These are phyloP conservation scores for Formica aserva DNA, from an alignment of 2,888 invertebrate genomes.

Conservation along the genomic window DNA sequence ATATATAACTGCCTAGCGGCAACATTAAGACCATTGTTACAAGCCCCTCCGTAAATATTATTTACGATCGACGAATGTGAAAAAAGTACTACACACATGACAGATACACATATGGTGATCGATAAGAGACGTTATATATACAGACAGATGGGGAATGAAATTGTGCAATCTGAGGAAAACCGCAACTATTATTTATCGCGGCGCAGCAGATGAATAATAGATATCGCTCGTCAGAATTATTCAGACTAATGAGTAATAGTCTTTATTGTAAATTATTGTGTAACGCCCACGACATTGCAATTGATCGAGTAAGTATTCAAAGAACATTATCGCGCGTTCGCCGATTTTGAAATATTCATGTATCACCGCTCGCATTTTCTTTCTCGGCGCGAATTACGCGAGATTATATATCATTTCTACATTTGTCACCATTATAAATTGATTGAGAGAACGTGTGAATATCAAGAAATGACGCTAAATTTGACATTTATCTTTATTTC, in stretches of 20 bases:
- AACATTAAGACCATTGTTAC: constrained; percentile 36
- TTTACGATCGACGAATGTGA: constrained; percentile 22
- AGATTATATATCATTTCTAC: background rate
- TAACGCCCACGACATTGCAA: constrained; percentile 5
- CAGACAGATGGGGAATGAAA: constrained; percentile 9
- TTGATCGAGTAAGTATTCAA: constrained; percentile 15
- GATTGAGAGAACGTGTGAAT: constrained; percentile 18
- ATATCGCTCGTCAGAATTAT: constrained; percentile 19
- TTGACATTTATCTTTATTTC: constrained; percentile 58
- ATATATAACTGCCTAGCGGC: constrained; percentile 35
- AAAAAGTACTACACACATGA: constrained; percentile 19
- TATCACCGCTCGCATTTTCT: background rate
- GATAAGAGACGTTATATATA: constrained; percentile 15
- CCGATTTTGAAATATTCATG: constrained; percentile 30
- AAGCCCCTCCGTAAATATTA: constrained; percentile 8
- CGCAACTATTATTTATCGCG: constrained; percentile 42
- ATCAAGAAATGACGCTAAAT: constrained; percentile 49
- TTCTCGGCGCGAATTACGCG: background rate
- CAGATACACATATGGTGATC: constrained; percentile 12
- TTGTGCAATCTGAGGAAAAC: constrained; percentile 48
- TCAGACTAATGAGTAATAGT: constrained; percentile 8
- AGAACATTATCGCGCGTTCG: background rate
- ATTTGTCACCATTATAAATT: background rate
- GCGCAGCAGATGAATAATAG: background rate
- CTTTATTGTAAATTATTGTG: constrained; percentile 12